Percentiles rank a stretch among this genome's conserved stretches.
phyloP scores from a whole-genome alignment of 2,113 vertebrate species.

The Rhodinocichla rosea region DNA sequence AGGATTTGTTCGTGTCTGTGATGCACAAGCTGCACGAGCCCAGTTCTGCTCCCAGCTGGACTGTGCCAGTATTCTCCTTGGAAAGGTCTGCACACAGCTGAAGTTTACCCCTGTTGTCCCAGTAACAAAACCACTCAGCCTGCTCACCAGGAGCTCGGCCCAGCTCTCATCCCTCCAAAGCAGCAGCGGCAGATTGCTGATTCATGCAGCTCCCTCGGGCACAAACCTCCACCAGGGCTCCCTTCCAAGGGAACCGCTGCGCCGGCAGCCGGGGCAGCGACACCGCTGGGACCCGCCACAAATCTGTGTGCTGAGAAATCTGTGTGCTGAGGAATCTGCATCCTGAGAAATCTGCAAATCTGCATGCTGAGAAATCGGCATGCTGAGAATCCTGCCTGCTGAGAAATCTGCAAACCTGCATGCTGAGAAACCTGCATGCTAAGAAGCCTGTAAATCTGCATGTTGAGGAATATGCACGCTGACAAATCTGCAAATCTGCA shows the following conservation, averaged over 20 bases:
- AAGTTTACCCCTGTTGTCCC: slow-evolving; percentile 15
- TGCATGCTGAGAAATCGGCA: not conserved
- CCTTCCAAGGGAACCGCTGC: not conserved
- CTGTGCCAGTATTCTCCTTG: not conserved
- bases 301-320: not conserved
- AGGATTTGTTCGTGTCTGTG: not conserved
- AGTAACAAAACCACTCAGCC: not conserved
- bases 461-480: no score
- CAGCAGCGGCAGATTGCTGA: not conserved
- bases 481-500: no score
- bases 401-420: no score
- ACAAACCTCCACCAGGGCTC: not conserved
- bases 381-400: not conserved
- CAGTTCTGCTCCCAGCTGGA: not conserved
- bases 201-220: not conserved
- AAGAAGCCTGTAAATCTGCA: no score
- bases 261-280: not conserved
- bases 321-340: not conserved
- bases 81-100: not conserved
- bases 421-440: no score
- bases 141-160: not conserved
- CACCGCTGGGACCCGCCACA: rapidly evolving
- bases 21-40: not conserved
- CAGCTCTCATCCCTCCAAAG: not conserved
- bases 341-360: no score